Evolutionary conservation across 2,888 invertebrate genomes (phyloP).

Genomic region (Diarsia rubi): DNA sequence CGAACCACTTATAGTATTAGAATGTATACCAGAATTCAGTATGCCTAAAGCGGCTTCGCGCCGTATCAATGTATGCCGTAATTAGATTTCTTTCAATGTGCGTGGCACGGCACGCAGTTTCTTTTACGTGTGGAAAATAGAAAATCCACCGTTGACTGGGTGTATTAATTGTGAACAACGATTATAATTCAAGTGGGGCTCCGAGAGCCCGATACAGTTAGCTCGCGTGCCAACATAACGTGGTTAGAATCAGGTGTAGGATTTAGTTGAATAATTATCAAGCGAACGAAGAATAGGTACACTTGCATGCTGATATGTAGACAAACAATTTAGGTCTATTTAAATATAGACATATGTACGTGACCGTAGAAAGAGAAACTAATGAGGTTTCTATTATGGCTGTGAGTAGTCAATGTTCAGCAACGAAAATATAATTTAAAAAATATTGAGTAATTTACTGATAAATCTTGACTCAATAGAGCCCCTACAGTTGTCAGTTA

Average conservation of each 20-base stretch:
- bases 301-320: conserved; percentile 77
- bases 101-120: conserved; percentile 85
- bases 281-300: conserved; percentile 63
- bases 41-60: conserved; percentile 30
- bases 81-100: conserved; percentile 86
- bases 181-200: conserved; percentile 88
- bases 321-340: conserved; percentile 74
- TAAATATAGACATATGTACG: conserved; percentile 71
- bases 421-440: conserved; percentile 41
- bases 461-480: not conserved
- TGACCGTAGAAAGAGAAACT: conserved; percentile 80
- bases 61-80: conserved; percentile 73
- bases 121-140: conserved; percentile 91
- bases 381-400: conserved; percentile 74
- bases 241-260: conserved; percentile 84
- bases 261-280: conserved; percentile 77
- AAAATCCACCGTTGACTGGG: conserved; percentile 90
- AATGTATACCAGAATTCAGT: conserved; percentile 42
- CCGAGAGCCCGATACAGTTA: conserved; percentile 87
- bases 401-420: conserved; percentile 24
- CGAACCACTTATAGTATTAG: not conserved
- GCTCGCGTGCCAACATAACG: conserved; percentile 86
- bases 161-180: conserved; percentile 87
- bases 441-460: not conserved
- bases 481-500: not conserved